Conservation (phyloP, 2,888 invertebrate genomes). For the Ganaspis brasiliensis region DNA sequence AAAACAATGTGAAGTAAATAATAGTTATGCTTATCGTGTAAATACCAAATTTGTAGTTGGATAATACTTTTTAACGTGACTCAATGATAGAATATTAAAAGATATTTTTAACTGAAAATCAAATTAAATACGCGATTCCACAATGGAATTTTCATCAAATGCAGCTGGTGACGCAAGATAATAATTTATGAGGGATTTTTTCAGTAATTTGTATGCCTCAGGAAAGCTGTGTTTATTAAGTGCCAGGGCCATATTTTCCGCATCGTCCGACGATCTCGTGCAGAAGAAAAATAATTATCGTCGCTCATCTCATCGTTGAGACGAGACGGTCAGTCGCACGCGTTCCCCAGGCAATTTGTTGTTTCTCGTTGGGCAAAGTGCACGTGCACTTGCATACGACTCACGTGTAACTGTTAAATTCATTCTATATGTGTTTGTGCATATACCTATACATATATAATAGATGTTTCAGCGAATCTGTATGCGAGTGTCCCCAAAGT, state of each 20-base stretch:
- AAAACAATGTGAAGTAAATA: too few species aligned
- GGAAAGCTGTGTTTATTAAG: conserved; percentile 19
- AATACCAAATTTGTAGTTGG: too few species aligned
- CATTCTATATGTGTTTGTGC: not conserved
- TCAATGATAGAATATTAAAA: too few species aligned
- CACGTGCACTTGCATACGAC: conserved; percentile 28
- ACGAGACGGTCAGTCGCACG: conserved; percentile 30
- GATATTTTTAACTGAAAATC: not conserved
- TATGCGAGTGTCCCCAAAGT: conserved; percentile 6
- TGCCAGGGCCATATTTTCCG: conserved; percentile 35
- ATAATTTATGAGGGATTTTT: conserved; percentile 22
- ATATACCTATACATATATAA: not conserved
- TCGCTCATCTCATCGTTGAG: conserved; percentile 16
- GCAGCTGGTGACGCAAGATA: conserved; percentile 5
- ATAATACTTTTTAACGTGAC: too few species aligned
- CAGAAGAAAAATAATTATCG: conserved; percentile 26
- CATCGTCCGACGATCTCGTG: conserved; percentile 34
- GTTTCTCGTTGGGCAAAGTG: conserved; percentile 32
- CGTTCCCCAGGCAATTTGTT: conserved; percentile 40
- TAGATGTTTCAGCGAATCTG: too few species aligned
- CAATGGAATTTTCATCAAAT: conserved; percentile 37
- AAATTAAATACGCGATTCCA: not conserved
- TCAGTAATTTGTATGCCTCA: conserved; percentile 24
- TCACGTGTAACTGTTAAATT: conserved; percentile 26
- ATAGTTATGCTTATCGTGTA: too few species aligned